Evolutionary conservation across 2,888 invertebrate species (phyloP), one percentile per base, ranked within the genome.

Genomic region (Sabellastarte sp.): DNA sequence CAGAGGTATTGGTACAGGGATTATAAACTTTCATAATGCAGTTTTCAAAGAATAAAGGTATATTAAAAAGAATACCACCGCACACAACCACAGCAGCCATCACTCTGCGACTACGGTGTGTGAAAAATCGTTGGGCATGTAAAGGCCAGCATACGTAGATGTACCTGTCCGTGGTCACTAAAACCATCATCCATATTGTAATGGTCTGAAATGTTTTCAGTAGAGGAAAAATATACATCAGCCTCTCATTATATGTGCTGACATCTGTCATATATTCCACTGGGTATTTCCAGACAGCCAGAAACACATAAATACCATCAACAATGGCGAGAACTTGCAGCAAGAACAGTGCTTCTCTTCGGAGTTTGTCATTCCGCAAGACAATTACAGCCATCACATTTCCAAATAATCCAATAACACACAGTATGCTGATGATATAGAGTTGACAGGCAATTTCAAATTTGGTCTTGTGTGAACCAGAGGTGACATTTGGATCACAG

Each of bases 141-240:
- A 66, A 55, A 2, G 70, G 70, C 30, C 51, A 28, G 57, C 70
- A 68, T 24, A 72, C 70, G 57, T 69, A 70, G 26, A 62, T 57
- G 41, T 60, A 71, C 2, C 72, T 57, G 58, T 72, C 72, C 24
- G 68, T 56, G 29, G 72, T 72, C 2, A 72, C 70, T 32, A 68
- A 52, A 3, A 68, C 65, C 57, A 72, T 65, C 67, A 70, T 66
- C 65, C 69, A 71, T 33, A 71, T 71, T n/a, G 65, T 60, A 24
- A 68, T 60, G 26, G 70, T 63, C 58, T 72, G 72, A 30, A 64
- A 59, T 5, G 67, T 68, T 52, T 67, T 71, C 50, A 68, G 61
- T 33, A 68, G 61, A 1, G 72, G 70, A 29, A 60, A 68, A 24
- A 68, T 63, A 32, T 56, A 28, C 10, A 61, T 64, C 65, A 71